Conservation (phyloP, 2,888 invertebrate species). For the Orthosia incerta region DNA sequence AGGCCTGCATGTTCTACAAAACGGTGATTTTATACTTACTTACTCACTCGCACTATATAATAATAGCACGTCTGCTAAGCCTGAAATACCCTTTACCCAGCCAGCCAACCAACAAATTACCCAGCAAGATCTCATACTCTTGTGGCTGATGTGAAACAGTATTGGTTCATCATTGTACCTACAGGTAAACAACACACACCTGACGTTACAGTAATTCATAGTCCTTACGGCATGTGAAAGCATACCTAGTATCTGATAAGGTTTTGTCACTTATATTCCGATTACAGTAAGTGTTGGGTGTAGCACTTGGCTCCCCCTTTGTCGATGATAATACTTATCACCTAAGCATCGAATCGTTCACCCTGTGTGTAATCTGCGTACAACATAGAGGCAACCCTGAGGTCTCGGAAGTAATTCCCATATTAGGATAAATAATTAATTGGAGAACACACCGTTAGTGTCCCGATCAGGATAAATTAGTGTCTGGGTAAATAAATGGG, state of each 20-base stretch:
- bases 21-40: conserved; percentile 92
- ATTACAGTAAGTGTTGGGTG: conserved; percentile 9
- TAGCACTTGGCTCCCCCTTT: not conserved
- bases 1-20: conserved; percentile 99
- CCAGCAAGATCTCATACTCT: not conserved
- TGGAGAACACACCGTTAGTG: conserved; percentile 25
- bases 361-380: not conserved
- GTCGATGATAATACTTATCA: not conserved
- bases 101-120: not conserved
- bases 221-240: not conserved
- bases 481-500: conserved; percentile 42
- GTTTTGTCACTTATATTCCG: not conserved
- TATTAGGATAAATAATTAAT: conserved; percentile 42
- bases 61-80: not conserved
- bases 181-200: not conserved
- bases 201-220: not conserved
- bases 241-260: conserved; percentile 10
- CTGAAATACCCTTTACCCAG: not conserved
- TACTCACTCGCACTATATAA: not conserved
- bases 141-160: not conserved
- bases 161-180: not conserved
- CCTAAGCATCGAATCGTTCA: conserved; percentile 1
- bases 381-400: conserved; percentile 12
- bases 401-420: conserved; percentile 31
- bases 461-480: conserved; percentile 37